These are phyloP conservation scores for Rhopalosiphum nymphaeae DNA, from an alignment of 2,888 invertebrate species.

Conservation along the genomic window DNA sequence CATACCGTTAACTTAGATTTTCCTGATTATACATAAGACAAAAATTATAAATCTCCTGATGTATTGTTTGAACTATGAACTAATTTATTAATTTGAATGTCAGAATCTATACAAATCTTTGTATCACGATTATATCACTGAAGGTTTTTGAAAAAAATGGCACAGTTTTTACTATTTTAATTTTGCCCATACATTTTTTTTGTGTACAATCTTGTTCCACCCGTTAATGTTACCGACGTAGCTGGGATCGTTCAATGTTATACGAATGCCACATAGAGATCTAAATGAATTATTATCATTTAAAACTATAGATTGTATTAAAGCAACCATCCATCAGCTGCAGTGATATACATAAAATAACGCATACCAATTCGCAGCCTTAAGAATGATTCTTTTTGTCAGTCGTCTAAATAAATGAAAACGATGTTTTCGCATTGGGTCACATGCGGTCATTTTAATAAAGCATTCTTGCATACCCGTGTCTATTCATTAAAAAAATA, in stretches of 20 bases:
- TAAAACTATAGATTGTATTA: not conserved
- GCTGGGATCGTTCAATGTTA: not conserved
- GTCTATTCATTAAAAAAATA: slow-evolving; percentile 13
- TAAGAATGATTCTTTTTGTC: not conserved
- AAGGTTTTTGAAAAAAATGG: not conserved
- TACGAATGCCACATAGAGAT: not conserved
- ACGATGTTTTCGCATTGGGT: not conserved
- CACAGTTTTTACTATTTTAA: not conserved
- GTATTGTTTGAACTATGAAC: not conserved
- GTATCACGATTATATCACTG: too few relatives aligned
- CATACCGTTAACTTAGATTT: not conserved
- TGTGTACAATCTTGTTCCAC: not conserved
- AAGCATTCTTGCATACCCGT: not conserved
- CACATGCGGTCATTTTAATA: slow-evolving; percentile 23
- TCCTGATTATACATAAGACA: not conserved
- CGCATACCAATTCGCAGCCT: not conserved
- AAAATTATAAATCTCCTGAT: not conserved
- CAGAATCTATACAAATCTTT: not conserved
- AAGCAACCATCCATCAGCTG: not conserved
- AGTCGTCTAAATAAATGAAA: slow-evolving; percentile 15
- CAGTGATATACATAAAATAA: not conserved
- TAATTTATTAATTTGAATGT: not conserved
- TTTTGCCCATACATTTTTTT: not conserved
- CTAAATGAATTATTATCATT: not conserved
- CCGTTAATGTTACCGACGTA: not conserved